Evolutionary conservation across 2,113 vertebrate species (phyloP).

Genomic region (Calidris pygmaea): DNA sequence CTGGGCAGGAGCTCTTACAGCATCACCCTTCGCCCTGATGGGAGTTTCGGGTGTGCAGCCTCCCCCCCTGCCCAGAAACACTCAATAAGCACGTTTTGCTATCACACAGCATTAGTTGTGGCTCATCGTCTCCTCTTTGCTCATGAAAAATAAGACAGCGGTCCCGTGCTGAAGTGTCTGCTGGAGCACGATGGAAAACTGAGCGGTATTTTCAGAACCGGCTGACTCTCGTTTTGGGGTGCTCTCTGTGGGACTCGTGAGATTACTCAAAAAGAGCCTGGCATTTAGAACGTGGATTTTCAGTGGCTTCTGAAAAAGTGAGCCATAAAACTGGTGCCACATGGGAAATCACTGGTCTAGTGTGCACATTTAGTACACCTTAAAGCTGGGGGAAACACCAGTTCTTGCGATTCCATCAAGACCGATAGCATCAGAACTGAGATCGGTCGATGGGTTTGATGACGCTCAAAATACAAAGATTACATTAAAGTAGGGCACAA

Average conservation of each 20-base stretch:
- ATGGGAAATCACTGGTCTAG: background rate
- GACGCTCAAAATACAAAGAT: background rate
- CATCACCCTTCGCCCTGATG: rapidly evolving
- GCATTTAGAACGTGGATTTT: background rate
- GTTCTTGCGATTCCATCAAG: background rate
- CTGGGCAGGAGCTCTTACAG: background rate
- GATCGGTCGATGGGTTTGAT: background rate
- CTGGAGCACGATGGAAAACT: background rate
- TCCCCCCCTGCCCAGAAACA: background rate
- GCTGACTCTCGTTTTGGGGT: background rate
- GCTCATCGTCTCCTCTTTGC: background rate
- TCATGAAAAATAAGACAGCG: too few relatives aligned
- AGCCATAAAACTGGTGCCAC: background rate
- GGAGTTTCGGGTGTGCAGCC: background rate
- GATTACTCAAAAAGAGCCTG: background rate
- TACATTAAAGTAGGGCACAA: background rate
- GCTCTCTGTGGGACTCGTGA: background rate
- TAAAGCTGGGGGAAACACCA: background rate
- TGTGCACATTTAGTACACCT: background rate
- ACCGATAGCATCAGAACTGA: background rate
- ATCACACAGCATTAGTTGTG: rapidly evolving
- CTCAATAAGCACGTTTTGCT: too few relatives aligned
- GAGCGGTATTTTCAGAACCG: background rate
- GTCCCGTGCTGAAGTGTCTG: background rate
- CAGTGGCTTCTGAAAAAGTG: background rate